phyloP scores from a whole-genome alignment of 2,113 vertebrate genomes.

The Corythaixoides concolor region DNA sequence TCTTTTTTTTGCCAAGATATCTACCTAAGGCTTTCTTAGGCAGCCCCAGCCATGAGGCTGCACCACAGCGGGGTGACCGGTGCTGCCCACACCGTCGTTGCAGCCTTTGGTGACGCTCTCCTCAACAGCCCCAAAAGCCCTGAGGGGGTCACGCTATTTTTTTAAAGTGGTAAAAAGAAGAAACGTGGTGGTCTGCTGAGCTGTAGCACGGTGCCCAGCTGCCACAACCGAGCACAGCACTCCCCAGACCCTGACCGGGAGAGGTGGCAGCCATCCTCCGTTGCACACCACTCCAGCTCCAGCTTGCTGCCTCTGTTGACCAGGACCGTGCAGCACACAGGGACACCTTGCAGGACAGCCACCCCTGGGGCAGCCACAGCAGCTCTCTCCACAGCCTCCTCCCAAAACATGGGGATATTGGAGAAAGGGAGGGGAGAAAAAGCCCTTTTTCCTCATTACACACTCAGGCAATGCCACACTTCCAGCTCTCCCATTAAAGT shows the following conservation, averaged over 20 bases:
- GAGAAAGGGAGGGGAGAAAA: not conserved
- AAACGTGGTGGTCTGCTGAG: not conserved
- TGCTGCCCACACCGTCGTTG: not conserved
- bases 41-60: rapidly evolving
- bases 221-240: rapidly evolving
- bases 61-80: rapidly evolving
- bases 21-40: not conserved
- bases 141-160: rapidly evolving
- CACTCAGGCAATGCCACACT: rapidly evolving
- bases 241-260: rapidly evolving
- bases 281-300: not conserved
- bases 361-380: not conserved
- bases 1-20: not conserved
- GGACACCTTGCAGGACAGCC: not conserved
- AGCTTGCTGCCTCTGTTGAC: not conserved
- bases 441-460: not conserved
- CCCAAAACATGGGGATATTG: rapidly evolving
- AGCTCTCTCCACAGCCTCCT: no score
- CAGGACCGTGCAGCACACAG: not conserved
- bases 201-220: rapidly evolving
- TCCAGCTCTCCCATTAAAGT: not conserved
- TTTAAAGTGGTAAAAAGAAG: not conserved
- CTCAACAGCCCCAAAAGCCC: not conserved
- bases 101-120: not conserved
- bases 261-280: not conserved